phyloP scores from a whole-genome alignment of 2,888 invertebrate genomes.

The Erpobdella octoculata region DNA sequence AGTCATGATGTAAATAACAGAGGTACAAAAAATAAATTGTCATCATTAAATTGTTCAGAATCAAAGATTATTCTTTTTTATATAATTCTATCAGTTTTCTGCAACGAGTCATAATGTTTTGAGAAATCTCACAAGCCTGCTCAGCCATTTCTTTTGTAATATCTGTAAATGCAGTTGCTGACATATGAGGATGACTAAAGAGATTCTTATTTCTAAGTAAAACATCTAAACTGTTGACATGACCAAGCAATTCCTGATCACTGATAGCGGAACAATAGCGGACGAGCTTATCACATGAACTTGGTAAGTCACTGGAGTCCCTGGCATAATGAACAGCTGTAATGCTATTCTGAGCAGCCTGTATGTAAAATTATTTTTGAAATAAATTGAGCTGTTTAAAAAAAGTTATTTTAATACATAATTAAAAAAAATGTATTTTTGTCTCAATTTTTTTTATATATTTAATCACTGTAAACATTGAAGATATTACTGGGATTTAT shows the following conservation, averaged over 20 bases:
- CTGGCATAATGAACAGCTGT: background rate
- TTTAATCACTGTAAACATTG: too few relatives aligned
- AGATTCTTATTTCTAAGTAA: background rate
- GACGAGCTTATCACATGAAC: background rate
- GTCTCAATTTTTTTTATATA: too few relatives aligned
- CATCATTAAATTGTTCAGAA: too few relatives aligned
- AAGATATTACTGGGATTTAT: too few relatives aligned
- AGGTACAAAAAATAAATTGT: too few relatives aligned
- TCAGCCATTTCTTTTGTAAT: background rate
- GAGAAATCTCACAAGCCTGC: background rate
- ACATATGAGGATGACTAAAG: background rate
- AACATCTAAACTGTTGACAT: background rate
- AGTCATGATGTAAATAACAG: too few relatives aligned
- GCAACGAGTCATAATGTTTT: conserved; percentile 1
- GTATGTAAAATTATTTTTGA: background rate
- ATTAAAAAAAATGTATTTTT: too few relatives aligned
- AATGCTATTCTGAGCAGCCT: conserved; percentile 1
- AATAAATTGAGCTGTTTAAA: background rate
- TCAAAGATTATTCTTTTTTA: background rate
- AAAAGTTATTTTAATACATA: background rate
- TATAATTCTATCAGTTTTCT: background rate
- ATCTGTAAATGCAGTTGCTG: background rate
- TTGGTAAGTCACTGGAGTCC: background rate
- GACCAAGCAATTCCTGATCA: background rate
- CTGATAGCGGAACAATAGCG: background rate